Percentiles rank a stretch among this genome's conserved stretches.
Conservation (phyloP, 37 sponge, comb jelly and placozoan genomes). For the Axinella damicornis region DNA sequence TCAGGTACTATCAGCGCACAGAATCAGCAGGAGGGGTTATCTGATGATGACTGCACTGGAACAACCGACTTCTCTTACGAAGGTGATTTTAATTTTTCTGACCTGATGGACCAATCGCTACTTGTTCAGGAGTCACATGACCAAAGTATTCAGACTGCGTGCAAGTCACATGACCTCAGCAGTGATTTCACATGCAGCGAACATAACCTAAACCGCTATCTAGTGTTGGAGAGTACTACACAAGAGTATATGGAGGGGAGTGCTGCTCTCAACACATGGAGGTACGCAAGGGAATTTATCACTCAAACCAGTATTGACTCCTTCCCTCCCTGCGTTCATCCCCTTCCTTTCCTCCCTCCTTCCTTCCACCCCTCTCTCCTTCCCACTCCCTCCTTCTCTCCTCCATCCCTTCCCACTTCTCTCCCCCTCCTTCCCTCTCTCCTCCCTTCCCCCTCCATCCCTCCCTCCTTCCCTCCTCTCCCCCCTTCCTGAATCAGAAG, state of each 20-base stretch:
- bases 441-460: neutral
- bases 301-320: neutral
- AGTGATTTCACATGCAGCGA: neutral
- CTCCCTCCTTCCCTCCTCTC: neutral
- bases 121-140: neutral
- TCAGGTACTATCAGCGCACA: too few relatives aligned
- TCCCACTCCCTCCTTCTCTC: neutral
- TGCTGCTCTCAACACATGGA: neutral
- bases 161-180: neutral
- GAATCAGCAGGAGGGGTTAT: too few relatives aligned
- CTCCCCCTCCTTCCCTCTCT: too few relatives aligned
- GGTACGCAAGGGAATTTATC: neutral
- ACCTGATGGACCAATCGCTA: neutral
- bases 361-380: neutral
- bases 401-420: too few relatives aligned
- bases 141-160: neutral
- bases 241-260: constrained; percentile 1
- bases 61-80: constrained; percentile 15
- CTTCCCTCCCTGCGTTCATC: neutral
- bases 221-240: constrained; percentile 39
- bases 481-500: neutral
- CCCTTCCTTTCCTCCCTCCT: neutral
- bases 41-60: too few relatives aligned
- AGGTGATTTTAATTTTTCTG: constrained; percentile 17
- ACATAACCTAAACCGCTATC: constrained; percentile 11